Evolutionary conservation across 2,797 vertebrate genomes (phyloP).

Genomic region (Enteromius anoplus): DNA sequence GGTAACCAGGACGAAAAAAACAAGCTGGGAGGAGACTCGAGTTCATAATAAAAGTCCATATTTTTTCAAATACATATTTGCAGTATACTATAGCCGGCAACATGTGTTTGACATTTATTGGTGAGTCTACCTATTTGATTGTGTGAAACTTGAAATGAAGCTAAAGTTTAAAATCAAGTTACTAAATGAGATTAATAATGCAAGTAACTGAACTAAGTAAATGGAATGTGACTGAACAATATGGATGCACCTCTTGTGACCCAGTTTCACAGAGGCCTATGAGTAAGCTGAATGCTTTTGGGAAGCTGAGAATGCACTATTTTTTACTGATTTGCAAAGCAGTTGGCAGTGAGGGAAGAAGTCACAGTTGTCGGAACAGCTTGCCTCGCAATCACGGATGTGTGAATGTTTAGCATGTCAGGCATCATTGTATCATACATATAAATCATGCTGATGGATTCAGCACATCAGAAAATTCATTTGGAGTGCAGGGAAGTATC

Average conservation of each 20-base stretch:
- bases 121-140: constrained; percentile 6
- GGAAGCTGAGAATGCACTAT: constrained; percentile 42
- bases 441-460: constrained; percentile 45
- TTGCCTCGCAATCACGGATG: constrained; percentile 48
- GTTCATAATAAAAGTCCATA: no score
- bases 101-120: background rate
- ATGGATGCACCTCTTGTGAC: constrained; percentile 33
- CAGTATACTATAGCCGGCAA: no score
- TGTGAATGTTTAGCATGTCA: constrained; percentile 49
- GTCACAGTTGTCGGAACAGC: constrained; percentile 58
- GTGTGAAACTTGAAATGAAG: background rate
- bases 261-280: constrained; percentile 27
- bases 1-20: no score
- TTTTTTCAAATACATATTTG: no score
- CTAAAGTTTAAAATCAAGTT: constrained; percentile 3
- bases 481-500: constrained; percentile 13
- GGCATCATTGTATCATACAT: constrained; percentile 36
- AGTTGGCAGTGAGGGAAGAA: constrained; percentile 48
- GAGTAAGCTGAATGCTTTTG: constrained; percentile 37
- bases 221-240: constrained; percentile 20
- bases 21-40: no score
- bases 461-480: background rate
- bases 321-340: constrained; percentile 45
- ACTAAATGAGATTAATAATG: background rate
- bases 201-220: constrained; percentile 6